Percentiles rank a stretch among this genome's conserved stretches.
phyloP scores from a whole-genome alignment of 2,113 vertebrate genomes.

The Oceanodroma tethys region DNA sequence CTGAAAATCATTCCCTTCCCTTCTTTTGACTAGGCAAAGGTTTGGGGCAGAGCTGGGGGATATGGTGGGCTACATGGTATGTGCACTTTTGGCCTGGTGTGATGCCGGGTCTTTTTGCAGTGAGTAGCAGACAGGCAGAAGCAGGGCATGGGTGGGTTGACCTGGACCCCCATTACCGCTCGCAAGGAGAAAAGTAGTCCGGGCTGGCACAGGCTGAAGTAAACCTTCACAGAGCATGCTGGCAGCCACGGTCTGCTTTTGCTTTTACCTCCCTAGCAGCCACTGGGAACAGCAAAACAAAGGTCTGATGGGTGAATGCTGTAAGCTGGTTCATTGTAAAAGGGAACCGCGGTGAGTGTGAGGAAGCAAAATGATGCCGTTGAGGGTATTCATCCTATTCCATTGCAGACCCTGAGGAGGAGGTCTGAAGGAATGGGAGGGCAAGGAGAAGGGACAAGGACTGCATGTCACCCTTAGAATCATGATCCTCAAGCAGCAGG shows the following conservation, averaged over 20 bases:
- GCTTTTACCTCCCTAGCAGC: not conserved
- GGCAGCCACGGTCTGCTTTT: not conserved
- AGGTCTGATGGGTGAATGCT: not conserved
- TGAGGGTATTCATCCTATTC: not conserved
- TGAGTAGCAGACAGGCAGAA: not conserved
- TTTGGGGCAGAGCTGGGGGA: not conserved
- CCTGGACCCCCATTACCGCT: not conserved
- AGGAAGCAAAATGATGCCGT: not conserved
- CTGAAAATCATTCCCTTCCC: not conserved
- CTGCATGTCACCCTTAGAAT: not conserved
- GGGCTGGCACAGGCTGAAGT: not conserved
- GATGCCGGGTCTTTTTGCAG: not conserved
- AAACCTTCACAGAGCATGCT: not conserved
- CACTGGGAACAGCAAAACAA: not conserved
- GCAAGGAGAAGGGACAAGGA: not conserved
- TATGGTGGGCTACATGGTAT: not conserved
- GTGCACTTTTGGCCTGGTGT: not conserved
- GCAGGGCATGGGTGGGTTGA: not conserved
- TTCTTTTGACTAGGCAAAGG: not conserved
- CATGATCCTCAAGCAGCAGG: not conserved
- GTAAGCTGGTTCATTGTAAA: not conserved
- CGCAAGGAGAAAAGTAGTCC: fast-evolving
- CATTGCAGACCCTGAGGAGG: not conserved
- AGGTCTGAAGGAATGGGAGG: not conserved
- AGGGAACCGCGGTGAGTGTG: not conserved